A percentile compares a stretch with the other conserved stretches of the same genome.
Evolutionary conservation across 2,888 invertebrate species (phyloP).

Genomic region (Cepaea hortensis): DNA sequence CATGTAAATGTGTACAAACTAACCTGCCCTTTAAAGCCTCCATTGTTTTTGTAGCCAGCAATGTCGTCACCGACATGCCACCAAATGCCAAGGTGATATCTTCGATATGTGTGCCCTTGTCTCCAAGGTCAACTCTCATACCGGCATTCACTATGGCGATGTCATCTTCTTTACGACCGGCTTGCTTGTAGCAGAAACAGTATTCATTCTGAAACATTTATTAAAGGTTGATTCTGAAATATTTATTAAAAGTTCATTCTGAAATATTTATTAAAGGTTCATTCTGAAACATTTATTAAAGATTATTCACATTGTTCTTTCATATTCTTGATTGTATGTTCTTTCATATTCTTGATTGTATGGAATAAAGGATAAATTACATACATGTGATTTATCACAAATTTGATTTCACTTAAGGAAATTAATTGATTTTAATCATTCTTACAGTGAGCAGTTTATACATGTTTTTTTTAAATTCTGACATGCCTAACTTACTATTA

Average conservation of each 20-base stretch:
- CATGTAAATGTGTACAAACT: constrained; percentile 26
- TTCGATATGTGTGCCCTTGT: constrained; percentile 76
- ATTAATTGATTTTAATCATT: too few relatives aligned
- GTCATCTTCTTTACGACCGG: constrained; percentile 93
- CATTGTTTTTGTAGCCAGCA: constrained; percentile 84
- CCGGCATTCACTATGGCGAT: constrained; percentile 94
- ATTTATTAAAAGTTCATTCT: background rate
- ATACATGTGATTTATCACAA: too few relatives aligned
- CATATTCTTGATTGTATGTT: too few relatives aligned
- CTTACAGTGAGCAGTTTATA: too few relatives aligned
- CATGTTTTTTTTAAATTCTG: too few relatives aligned
- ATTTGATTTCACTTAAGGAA: too few relatives aligned
- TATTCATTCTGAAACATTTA: constrained; percentile 78
- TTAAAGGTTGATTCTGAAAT: background rate
- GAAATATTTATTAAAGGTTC: background rate
- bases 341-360: too few relatives aligned
- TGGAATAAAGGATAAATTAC: too few relatives aligned
- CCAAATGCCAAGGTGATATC: constrained; percentile 87
- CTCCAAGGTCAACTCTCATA: constrained; percentile 75
- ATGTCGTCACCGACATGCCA: constrained; percentile 93
- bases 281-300: background rate
- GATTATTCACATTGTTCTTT: background rate
- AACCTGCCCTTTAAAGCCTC: constrained; percentile 78
- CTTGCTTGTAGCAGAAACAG: constrained; percentile 89
- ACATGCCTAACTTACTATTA: too few relatives aligned